Base-by-base conservation (phyloP, 2,888 invertebrate genomes). In the Ferdinandea cuprea region DNA sequence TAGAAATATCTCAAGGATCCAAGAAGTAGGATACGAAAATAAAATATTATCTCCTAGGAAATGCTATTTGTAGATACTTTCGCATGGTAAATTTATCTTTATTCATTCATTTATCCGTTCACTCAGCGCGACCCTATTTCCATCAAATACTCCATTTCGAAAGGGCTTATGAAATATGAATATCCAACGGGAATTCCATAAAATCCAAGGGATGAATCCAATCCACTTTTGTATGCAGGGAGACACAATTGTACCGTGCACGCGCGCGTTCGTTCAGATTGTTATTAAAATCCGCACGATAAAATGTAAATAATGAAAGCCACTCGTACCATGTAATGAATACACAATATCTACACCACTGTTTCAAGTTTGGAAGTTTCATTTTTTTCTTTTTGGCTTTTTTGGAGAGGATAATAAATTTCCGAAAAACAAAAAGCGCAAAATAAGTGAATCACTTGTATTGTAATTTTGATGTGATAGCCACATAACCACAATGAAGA, bases 21-120 rank as follows among this genome's bases (percentile, higher is more conserved):
- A n/a, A n/a, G n/a, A n/a, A 11, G 25, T 25, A 5, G 25, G n/a
- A 17, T 13, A 40, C 13, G 37, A 15, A 37, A 21, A 56, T 13
- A 56, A 40, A 37, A n/a, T n/a, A n/a, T 7, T 19, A 13, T 19
- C 15, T 25, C 11, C 9, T 21, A 48, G 32, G 13, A 21, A 11
- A 15, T 63, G 37, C 21, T 68, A 9, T 46, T 42, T 54, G 32
- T n/a, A n/a, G n/a, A n/a, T n/a, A n/a, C 44, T 6, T 54, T 68
- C 32, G 21, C 44, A 15, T 69, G 48, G 58, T 40, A 58, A 69
- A 69, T 58, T 69, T 37, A 69, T 48, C 58, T 46, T 28, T 35
- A 13, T 7, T 46, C 46, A 28, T 58, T 46, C 69, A 48, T 25
- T 69, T 69, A 48, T 46, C 48, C 48, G 37, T 58, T 28, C 37